Conservation (phyloP, 2,113 vertebrate species). For the Varanus salvator region DNA sequence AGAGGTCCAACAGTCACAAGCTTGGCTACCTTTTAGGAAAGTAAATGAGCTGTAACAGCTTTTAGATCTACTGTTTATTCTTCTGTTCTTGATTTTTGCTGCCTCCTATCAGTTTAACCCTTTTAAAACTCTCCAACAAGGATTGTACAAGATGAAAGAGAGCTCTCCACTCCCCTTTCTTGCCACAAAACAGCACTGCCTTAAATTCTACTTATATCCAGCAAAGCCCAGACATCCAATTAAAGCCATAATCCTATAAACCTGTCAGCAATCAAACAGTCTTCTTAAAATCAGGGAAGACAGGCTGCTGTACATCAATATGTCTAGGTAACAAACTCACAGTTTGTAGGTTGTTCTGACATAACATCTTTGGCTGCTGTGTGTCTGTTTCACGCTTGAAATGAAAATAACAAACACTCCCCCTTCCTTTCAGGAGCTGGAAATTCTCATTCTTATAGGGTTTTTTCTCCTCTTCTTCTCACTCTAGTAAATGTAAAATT, state of each 20-base stretch:
- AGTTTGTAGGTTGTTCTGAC: conserved; percentile 62
- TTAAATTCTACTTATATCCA: conserved; percentile 79
- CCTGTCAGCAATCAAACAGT: conserved; percentile 78
- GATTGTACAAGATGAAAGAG: conserved; percentile 17
- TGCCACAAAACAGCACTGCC: conserved; percentile 54
- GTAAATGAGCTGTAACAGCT: background rate
- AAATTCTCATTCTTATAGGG: background rate
- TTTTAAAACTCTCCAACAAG: fast-evolving
- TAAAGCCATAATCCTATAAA: conserved; percentile 83
- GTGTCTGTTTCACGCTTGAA: conserved; percentile 53
- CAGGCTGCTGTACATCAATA: conserved; percentile 80
- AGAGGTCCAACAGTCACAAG: background rate
- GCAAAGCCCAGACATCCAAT: conserved; percentile 80
- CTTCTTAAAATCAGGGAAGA: conserved; percentile 73
- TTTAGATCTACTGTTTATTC: no score
- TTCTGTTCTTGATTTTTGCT: background rate
- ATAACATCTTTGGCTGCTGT: conserved; percentile 24
- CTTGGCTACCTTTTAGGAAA: background rate
- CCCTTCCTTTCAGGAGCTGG: conserved; percentile 13
- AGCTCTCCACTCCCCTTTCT: conserved; percentile 55
- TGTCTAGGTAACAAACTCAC: conserved; percentile 67
- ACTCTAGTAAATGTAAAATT: background rate
- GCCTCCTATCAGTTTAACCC: background rate
- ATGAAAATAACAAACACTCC: conserved; percentile 59
- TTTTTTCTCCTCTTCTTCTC: background rate